Percentiles rank a stretch among this genome's conserved stretches.
Evolutionary conservation across 2,797 vertebrate species (phyloP).

Genomic region (Benthosema pterotum): DNA sequence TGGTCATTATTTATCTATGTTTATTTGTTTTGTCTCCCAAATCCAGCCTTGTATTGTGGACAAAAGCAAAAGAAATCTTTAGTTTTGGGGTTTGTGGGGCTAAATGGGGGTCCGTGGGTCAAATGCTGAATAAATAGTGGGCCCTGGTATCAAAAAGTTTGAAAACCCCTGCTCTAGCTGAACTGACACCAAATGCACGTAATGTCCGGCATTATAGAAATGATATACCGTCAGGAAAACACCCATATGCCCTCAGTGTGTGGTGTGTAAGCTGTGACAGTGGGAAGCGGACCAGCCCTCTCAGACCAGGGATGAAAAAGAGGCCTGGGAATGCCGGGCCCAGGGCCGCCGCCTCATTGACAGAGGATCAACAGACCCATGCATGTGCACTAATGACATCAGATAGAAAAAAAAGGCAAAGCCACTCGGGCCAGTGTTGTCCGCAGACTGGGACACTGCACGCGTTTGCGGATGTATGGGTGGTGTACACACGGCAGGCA

Average conservation of each 20-base stretch:
- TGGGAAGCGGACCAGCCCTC: slow-evolving; percentile 20
- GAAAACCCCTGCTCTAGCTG: no score
- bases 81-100: no score
- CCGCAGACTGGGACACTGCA: not conserved
- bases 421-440: slow-evolving; percentile 43
- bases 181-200: not conserved
- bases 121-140: no score
- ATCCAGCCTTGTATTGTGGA: no score
- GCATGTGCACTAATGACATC: slow-evolving; percentile 68
- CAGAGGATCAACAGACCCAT: slow-evolving; percentile 45
- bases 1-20: no score
- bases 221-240: slow-evolving; percentile 1
- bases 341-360: slow-evolving; percentile 44
- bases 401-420: slow-evolving; percentile 60
- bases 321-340: slow-evolving; percentile 39
- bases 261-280: slow-evolving; percentile 11
- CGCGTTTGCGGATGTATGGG: slow-evolving; percentile 22
- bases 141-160: no score
- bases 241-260: not conserved
- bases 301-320: slow-evolving; percentile 56
- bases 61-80: no score
- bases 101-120: no score
- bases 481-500: not conserved
- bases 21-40: no score
- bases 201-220: not conserved